phyloP scores from a whole-genome alignment of 2,113 vertebrate genomes.

The Laterallus jamaicensis region DNA sequence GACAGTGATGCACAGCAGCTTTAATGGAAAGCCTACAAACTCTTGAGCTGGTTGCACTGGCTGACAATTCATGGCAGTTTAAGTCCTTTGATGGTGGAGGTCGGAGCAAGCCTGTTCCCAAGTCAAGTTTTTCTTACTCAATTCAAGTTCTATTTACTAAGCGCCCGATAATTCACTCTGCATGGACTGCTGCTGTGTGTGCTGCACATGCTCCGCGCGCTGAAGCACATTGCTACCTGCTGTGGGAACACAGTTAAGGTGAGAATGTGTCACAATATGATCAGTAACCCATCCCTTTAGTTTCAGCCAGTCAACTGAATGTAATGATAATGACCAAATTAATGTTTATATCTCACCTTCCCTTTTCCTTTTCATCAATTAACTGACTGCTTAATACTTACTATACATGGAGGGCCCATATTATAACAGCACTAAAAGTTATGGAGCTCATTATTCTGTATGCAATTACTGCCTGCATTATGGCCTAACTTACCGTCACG shows the following conservation, averaged over 20 bases:
- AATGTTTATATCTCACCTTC: background rate
- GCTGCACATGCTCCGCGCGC: background rate
- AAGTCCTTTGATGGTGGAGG: background rate
- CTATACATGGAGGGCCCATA: background rate
- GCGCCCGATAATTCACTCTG: background rate
- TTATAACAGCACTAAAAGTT: background rate
- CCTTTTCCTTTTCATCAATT: background rate
- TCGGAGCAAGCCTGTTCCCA: background rate
- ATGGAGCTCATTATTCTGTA: background rate
- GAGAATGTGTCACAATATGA: background rate
- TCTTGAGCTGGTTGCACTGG: background rate
- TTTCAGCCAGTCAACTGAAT: background rate
- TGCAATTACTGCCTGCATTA: background rate
- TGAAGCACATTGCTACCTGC: background rate
- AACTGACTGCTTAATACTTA: background rate
- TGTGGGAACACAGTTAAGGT: background rate
- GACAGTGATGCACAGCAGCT: background rate
- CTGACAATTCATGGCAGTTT: background rate
- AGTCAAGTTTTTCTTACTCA: background rate
- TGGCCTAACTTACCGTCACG: constrained; percentile 85
- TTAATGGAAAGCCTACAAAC: background rate
- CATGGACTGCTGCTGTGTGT: background rate
- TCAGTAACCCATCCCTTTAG: background rate
- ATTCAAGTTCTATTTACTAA: background rate
- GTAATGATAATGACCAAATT: background rate